phyloP scores from a whole-genome alignment of 2,797 vertebrate genomes.

The Tokudaia muenninki region DNA sequence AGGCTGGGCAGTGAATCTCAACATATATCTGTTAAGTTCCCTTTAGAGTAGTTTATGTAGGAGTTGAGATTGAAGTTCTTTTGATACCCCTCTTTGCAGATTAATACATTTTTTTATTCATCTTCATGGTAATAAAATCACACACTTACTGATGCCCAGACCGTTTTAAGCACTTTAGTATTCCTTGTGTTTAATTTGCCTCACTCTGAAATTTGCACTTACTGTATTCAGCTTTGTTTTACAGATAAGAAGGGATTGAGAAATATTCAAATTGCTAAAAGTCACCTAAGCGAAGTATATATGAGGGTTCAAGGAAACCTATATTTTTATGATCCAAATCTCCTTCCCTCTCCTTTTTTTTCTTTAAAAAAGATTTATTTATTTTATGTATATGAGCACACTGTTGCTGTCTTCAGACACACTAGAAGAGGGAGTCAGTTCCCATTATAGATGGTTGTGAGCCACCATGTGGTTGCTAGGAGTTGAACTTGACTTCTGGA shows the following conservation, averaged over 20 bases:
- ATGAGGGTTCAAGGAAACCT: neutral
- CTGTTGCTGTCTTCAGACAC: no score
- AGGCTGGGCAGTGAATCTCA: neutral
- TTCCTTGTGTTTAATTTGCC: neutral
- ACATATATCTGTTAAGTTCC: slow-evolving; percentile 25
- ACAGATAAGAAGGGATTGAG: neutral
- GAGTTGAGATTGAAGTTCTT: slow-evolving; percentile 48
- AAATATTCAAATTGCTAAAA: neutral
- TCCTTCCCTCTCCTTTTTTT: no score
- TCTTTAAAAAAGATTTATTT: no score
- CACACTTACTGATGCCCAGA: neutral
- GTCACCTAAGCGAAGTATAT: neutral
- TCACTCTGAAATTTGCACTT: neutral
- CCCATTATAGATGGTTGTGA: no score
- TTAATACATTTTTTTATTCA: neutral
- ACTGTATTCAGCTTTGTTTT: neutral
- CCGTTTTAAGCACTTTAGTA: neutral
- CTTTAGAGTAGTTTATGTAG: slow-evolving; percentile 39
- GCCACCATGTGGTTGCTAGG: no score
- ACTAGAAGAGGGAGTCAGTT: no score
- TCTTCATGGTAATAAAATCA: neutral
- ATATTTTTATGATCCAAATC: neutral
- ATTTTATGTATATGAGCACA: no score
- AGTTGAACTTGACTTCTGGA: no score
- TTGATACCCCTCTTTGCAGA: neutral